Evolutionary conservation across 2,888 invertebrate species (phyloP).

Genomic region (Lithophane ornitopus): DNA sequence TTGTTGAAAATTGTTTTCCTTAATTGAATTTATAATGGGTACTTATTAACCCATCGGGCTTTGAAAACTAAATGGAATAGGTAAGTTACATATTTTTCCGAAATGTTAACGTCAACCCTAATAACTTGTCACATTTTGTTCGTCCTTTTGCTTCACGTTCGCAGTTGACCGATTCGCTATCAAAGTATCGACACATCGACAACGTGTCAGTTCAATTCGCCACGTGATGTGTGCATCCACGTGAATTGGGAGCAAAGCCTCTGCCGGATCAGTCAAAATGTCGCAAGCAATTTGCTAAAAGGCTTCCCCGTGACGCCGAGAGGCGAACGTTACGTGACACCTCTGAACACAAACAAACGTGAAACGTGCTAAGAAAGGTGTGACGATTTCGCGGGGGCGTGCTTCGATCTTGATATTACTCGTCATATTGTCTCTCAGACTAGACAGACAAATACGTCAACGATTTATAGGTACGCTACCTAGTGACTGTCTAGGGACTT

Average conservation of each 20-base stretch:
- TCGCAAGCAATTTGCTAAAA: conserved; percentile 83
- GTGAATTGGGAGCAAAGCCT: conserved; percentile 56
- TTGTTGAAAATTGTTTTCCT: conserved; percentile 8
- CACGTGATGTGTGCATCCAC: conserved; percentile 64
- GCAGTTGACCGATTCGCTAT: conserved; percentile 39
- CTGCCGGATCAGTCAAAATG: conserved; percentile 70
- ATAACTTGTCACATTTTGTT: conserved; percentile 10
- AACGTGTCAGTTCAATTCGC: conserved; percentile 64
- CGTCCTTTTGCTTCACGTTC: conserved; percentile 20
- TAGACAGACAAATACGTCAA: conserved; percentile 49
- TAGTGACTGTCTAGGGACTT: conserved; percentile 8
- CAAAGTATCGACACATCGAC: conserved; percentile 56
- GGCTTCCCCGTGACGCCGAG: conserved; percentile 75
- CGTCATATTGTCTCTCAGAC: conserved; percentile 52
- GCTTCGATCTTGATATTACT: conserved; percentile 46
- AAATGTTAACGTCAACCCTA: conserved; percentile 12
- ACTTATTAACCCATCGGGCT: too few species aligned
- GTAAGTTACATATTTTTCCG: not conserved
- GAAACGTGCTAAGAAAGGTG: conserved; percentile 73
- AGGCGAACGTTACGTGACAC: conserved; percentile 77
- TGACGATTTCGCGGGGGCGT: conserved; percentile 67
- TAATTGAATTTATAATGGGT: conserved; percentile 1
- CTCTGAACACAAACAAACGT: conserved; percentile 68
- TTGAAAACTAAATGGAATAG: not conserved
- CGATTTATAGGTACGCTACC: conserved; percentile 35